Conservation (phyloP, 1,140 invertebrate genomes). For the Caerostris darwini region DNA sequence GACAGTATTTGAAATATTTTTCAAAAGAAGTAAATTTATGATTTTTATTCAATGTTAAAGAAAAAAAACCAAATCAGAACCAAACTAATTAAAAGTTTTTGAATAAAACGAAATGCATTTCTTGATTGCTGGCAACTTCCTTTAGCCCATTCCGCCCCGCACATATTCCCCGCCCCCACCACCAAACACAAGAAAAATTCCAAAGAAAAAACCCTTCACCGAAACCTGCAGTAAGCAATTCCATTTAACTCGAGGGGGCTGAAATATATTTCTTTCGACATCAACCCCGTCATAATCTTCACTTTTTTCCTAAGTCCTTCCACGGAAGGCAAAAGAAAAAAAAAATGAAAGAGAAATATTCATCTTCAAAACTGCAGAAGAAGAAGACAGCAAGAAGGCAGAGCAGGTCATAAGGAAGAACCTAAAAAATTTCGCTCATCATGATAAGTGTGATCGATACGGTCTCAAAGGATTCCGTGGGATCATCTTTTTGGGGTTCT, state of each 20-base stretch:
- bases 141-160: too few relatives aligned
- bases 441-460: constrained; percentile 73
- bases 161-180: neutral
- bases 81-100: too few relatives aligned
- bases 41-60: too few relatives aligned
- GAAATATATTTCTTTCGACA: constrained; percentile 65
- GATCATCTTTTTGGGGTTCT: constrained; percentile 50
- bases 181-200: neutral
- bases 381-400: neutral
- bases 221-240: constrained; percentile 34
- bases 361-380: constrained; percentile 54
- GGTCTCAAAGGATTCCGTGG: constrained; percentile 73
- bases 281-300: constrained; percentile 70
- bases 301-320: constrained; percentile 42
- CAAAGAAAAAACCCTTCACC: too few relatives aligned
- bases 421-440: constrained; percentile 71
- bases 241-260: constrained; percentile 36
- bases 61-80: too few relatives aligned
- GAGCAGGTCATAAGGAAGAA: constrained; percentile 5
- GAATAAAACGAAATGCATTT: neutral
- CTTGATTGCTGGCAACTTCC: too few relatives aligned
- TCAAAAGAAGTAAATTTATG: too few relatives aligned
- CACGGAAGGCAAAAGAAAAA: neutral
- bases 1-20: too few relatives aligned
- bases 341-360: constrained; percentile 39